Evolutionary conservation across 53 echinoderm and acorn worm species (phyloP).

Genomic region (Glandiceps talaboti): DNA sequence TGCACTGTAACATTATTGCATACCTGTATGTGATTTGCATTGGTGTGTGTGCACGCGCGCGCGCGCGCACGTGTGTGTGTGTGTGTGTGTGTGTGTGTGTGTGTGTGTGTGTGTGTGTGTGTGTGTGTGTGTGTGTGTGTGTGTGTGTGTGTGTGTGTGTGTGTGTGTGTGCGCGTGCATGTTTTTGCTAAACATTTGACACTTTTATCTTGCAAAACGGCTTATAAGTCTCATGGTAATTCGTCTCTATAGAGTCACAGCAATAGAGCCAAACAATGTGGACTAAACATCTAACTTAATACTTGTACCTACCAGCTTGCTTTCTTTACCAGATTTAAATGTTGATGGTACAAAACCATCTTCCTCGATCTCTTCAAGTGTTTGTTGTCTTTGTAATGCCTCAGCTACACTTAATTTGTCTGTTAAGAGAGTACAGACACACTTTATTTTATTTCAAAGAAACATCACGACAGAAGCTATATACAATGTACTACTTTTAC

Average conservation of each 20-base stretch:
- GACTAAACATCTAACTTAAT: too few species aligned
- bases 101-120: not conserved
- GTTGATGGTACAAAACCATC: conserved; percentile 37
- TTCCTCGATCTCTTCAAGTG: conserved; percentile 41
- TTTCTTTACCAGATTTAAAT: conserved; percentile 1
- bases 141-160: not conserved
- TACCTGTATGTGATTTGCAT: too few species aligned
- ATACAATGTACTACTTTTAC: too few species aligned
- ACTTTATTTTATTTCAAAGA: too few species aligned
- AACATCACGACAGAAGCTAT: too few species aligned
- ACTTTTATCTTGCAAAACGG: too few species aligned
- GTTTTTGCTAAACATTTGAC: not conserved
- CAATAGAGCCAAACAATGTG: too few species aligned
- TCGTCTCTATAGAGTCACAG: too few species aligned
- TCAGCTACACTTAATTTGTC: conserved; percentile 36
- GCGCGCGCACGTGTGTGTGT: too few species aligned
- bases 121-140: not conserved
- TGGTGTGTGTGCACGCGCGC: too few species aligned
- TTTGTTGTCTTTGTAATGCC: conserved; percentile 26
- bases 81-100: not conserved
- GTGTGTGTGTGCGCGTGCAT: not conserved
- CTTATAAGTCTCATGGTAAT: too few species aligned
- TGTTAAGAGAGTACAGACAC: conserved; percentile 14
- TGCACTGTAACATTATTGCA: too few species aligned
- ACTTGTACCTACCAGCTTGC: not conserved